phyloP scores from a whole-genome alignment of 2,797 vertebrate genomes.

The Rousettus madagascariensis region DNA sequence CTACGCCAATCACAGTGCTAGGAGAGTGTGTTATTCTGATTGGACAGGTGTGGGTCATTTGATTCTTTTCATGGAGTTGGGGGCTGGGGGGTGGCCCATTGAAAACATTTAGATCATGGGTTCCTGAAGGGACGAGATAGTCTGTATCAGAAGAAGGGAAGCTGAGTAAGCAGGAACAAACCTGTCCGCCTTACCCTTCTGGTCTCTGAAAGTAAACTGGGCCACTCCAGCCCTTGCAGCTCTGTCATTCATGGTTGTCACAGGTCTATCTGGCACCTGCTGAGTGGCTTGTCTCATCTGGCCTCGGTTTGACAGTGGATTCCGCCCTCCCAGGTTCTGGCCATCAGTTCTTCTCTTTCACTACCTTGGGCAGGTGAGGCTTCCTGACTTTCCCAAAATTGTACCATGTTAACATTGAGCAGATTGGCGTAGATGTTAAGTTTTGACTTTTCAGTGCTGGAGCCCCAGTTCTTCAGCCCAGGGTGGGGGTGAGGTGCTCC shows the following conservation, averaged over 20 bases:
- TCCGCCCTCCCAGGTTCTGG: background rate
- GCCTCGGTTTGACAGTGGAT: background rate
- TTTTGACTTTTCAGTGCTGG: background rate
- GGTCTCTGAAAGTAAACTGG: background rate
- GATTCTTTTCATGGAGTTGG: background rate
- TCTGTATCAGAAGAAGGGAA: background rate
- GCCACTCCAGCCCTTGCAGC: background rate
- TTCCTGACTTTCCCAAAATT: background rate
- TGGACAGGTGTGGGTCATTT: background rate
- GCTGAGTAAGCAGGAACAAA: background rate
- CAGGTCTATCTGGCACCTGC: background rate
- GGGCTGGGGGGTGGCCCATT: background rate
- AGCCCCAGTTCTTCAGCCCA: background rate
- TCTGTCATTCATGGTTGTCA: background rate
- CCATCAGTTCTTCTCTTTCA: background rate
- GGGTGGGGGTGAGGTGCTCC: background rate
- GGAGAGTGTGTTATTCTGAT: background rate
- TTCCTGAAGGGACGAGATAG: background rate
- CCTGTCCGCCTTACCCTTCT: background rate
- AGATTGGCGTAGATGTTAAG: background rate
- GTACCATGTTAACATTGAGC: background rate
- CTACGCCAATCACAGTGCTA: background rate
- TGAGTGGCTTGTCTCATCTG: background rate
- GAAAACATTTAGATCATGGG: background rate
- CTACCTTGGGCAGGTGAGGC: background rate